Conservation (phyloP, 2,888 invertebrate genomes). For the Eustalomyia histrio region DNA sequence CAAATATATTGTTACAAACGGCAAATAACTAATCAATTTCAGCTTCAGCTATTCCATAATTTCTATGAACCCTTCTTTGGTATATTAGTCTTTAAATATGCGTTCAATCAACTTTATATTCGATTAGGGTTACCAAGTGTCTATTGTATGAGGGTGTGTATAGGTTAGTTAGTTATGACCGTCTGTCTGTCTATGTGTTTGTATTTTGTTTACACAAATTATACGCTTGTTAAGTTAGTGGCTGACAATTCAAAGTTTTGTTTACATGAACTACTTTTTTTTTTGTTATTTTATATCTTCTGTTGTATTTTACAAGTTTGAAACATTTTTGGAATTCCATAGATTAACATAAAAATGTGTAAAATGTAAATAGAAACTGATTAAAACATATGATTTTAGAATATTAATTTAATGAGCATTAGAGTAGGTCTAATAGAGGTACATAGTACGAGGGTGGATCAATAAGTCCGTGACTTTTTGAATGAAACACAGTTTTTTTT, state of each 20-base stretch:
- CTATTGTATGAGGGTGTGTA: not conserved
- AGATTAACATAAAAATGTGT: not conserved
- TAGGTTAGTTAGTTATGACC: too few relatives aligned
- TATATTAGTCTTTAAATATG: not conserved
- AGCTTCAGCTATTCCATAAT: too few relatives aligned
- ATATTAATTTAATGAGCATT: not conserved
- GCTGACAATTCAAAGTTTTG: not conserved
- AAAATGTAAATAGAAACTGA: not conserved
- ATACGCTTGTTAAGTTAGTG: slow-evolving; percentile 18
- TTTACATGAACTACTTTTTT: slow-evolving; percentile 42
- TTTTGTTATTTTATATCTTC: not conserved
- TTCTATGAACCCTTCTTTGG: too few relatives aligned
- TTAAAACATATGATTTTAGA: not conserved
- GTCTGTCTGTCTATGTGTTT: not conserved
- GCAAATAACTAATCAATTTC: too few relatives aligned
- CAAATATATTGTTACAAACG: not conserved
- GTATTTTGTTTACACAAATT: slow-evolving; percentile 21
- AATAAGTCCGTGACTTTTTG: too few relatives aligned
- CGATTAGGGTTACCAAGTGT: not conserved
- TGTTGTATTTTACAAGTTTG: slow-evolving; percentile 23
- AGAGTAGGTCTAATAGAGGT: not conserved
- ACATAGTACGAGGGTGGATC: too few relatives aligned
- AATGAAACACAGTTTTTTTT: too few relatives aligned
- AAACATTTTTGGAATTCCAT: slow-evolving; percentile 42
- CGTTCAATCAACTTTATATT: not conserved